Evolutionary conservation across 2,888 invertebrate species (phyloP).

Genomic region (Zaprionus obscuricornis): DNA sequence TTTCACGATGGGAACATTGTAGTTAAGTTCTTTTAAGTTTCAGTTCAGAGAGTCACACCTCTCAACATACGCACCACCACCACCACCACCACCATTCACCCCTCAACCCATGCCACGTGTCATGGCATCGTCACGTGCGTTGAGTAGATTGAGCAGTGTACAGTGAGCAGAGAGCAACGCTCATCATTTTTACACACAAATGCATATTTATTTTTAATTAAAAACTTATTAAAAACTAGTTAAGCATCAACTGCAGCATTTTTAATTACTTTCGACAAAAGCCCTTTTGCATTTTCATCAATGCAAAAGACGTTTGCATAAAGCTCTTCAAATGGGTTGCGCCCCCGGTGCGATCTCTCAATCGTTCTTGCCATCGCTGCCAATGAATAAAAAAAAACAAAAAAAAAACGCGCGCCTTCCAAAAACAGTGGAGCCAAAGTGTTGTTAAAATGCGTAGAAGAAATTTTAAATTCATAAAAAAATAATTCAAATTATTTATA

Average conservation of each 20-base stretch:
- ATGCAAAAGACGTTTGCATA: constrained; percentile 77
- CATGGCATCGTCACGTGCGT: constrained; percentile 56
- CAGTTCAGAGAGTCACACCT: constrained; percentile 16
- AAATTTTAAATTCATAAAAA: too few relatives aligned
- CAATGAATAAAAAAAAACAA: background rate
- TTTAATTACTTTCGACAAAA: constrained; percentile 75
- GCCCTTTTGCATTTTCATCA: constrained; percentile 66
- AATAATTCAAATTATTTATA: too few relatives aligned
- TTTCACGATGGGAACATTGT: constrained; percentile 34
- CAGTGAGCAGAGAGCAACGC: constrained; percentile 26
- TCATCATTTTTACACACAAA: constrained; percentile 75
- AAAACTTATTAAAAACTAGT: constrained; percentile 79
- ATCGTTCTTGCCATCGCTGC: background rate
- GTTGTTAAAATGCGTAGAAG: too few relatives aligned
- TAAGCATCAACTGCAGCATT: constrained; percentile 77
- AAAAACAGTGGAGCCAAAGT: constrained; percentile 45
- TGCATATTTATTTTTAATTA: constrained; percentile 79
- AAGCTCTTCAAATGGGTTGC: constrained; percentile 55
- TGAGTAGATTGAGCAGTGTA: constrained; percentile 11
- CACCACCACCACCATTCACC: too few relatives aligned
- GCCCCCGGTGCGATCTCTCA: constrained; percentile 19
- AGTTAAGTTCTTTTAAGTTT: too few relatives aligned
- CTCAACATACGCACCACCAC: too few relatives aligned
- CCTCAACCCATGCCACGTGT: constrained; percentile 39
- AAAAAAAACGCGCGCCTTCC: too few relatives aligned